Base-by-base conservation (phyloP, 2,113 vertebrate species). In the Prochilodus magdalenae region DNA sequence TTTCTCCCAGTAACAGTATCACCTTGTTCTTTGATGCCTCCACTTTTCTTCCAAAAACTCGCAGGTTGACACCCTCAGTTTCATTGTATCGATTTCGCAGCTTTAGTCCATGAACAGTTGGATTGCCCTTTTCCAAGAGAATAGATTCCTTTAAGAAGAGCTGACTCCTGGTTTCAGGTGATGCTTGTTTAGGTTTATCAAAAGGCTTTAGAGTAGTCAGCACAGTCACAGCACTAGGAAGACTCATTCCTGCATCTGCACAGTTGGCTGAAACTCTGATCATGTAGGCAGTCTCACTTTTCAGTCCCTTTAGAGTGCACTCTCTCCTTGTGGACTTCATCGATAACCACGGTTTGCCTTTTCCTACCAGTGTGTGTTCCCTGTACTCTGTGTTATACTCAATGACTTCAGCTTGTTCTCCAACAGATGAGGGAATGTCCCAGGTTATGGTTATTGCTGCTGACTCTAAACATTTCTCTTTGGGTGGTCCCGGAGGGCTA, bases 11-110 rank as follows among this genome's bases (percentile, higher is more conserved):
- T 33, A 88, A 66, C 47, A 88, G 59, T 16, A 88, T 75, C 0
- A 86, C 85, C 65, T 88, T 88, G 65, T 79, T 86, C 69, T 84
- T 81, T 36, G 33, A 49, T 49, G 79, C 67, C 47, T 86, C 81
- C 27, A 81, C 82, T 20, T 84, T 81, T 60, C 7, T 71, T 13
- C 84, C 87, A 59, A 86, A 87, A 2, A 53, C 77, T 51, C 57
- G 79, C 22, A 84, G 72, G 18, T 59, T 26, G 60, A 84, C 74
- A 59, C 53, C 22, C 0, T 57, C 24, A 72, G 5, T 67, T 1
- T 71, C 44, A 27, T n/a, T 12, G 3, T 70, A 57, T 24, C 66
- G 55, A 13, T 16, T 15, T 16, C 85, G 76, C 4, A 86, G 36
- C 0, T 0, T 1, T 26, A 88, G n/a, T 24, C n/a, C 7, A 27